phyloP scores from a whole-genome alignment of 2,113 vertebrate genomes.

The Ciconia maguari region DNA sequence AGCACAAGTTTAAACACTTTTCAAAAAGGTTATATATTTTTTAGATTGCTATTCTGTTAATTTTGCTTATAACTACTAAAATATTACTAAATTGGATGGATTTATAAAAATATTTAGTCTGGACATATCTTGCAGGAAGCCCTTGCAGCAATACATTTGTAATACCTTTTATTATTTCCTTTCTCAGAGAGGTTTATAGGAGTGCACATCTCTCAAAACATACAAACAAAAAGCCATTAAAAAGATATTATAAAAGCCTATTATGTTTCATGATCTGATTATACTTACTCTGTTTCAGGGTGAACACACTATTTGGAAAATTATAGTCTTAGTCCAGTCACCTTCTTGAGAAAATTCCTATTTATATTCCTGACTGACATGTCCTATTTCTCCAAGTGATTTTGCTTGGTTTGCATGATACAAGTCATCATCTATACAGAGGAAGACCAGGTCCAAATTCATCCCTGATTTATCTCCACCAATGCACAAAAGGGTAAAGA shows the following conservation, averaged over 20 bases:
- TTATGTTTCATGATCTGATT: constrained; percentile 2
- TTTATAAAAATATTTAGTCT: background rate
- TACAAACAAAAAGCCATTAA: constrained; percentile 8
- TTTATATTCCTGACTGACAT: background rate
- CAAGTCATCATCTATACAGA: background rate
- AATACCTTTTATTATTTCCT: background rate
- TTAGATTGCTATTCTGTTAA: background rate
- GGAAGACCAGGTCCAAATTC: background rate
- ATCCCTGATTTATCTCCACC: background rate
- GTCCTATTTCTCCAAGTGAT: background rate
- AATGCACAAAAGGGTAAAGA: background rate
- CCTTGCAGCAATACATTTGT: background rate
- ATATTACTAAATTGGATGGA: background rate
- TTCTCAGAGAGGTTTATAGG: background rate
- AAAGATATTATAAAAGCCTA: background rate
- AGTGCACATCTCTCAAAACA: background rate
- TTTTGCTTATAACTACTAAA: background rate
- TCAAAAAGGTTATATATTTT: background rate
- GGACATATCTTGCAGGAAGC: background rate
- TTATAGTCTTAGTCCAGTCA: background rate
- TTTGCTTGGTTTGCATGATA: constrained; percentile 8
- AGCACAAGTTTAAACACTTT: background rate
- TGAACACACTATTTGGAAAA: background rate
- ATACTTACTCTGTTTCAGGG: background rate
- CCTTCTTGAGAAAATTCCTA: background rate